Conservation (phyloP, 2,797 vertebrate species). For the Clamator glandarius region DNA sequence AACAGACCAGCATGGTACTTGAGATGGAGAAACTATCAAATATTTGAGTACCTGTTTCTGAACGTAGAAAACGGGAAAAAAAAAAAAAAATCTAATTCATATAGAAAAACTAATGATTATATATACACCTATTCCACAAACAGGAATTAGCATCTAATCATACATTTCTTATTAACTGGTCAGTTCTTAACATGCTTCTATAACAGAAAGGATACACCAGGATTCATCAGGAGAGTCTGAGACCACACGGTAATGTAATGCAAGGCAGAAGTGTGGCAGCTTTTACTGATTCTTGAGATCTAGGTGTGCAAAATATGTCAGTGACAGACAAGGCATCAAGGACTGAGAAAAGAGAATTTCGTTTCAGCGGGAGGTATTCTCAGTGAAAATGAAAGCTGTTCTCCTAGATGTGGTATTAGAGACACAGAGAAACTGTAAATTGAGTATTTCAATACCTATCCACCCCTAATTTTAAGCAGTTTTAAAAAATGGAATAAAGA, state of each 20-base stretch:
- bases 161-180: not conserved
- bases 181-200: not conserved
- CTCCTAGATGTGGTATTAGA: slow-evolving; percentile 6
- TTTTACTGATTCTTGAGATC: slow-evolving; percentile 8
- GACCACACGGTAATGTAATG: not conserved
- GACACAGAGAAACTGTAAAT: slow-evolving; percentile 42
- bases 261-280: not conserved
- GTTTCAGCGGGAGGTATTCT: slow-evolving; percentile 45
- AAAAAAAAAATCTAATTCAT: not conserved
- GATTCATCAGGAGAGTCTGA: not conserved
- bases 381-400: slow-evolving; percentile 57
- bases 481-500: slow-evolving; percentile 7
- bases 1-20: accelerated
- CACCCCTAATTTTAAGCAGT: slow-evolving; percentile 14
- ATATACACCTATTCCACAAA: not conserved
- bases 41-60: not conserved
- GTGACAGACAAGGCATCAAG: slow-evolving; percentile 40
- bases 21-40: not conserved
- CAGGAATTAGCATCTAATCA: not conserved
- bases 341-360: slow-evolving; percentile 38
- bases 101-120: not conserved
- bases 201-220: not conserved
- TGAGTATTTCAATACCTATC: slow-evolving; percentile 43
- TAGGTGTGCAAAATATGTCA: slow-evolving; percentile 48
- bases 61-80: not conserved